Conservation (phyloP, 2,113 vertebrate species). For the Callithrix jacchus region DNA sequence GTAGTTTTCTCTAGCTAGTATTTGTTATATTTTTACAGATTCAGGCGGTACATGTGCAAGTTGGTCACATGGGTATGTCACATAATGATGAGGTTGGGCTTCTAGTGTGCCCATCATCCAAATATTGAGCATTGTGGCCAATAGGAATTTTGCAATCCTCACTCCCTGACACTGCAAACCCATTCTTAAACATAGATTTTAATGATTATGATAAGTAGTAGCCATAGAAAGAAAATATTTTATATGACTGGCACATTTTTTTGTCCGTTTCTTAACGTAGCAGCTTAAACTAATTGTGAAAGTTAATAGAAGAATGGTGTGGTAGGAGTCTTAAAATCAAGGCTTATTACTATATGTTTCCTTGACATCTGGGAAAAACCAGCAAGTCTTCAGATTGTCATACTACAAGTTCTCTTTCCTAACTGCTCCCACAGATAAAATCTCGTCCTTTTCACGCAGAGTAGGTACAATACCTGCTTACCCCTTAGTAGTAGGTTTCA, state of each 20-base stretch:
- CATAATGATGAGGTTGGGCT: too few relatives aligned
- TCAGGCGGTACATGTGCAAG: too few relatives aligned
- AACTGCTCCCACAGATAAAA: too few relatives aligned
- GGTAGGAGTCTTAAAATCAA: background rate
- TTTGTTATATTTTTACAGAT: too few relatives aligned
- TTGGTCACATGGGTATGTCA: too few relatives aligned
- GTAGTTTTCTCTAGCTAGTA: too few relatives aligned
- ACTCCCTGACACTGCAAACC: too few relatives aligned
- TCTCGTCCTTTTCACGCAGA: background rate
- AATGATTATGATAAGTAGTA: background rate
- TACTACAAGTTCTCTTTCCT: background rate
- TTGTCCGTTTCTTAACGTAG: background rate
- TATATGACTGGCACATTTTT: background rate
- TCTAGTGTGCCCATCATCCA: too few relatives aligned
- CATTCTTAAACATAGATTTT: background rate
- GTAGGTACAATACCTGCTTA: background rate
- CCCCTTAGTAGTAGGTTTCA: background rate
- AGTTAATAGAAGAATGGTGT: background rate
- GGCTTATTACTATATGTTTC: too few relatives aligned
- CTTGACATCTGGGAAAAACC: background rate
- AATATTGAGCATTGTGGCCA: too few relatives aligned
- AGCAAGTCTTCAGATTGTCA: too few relatives aligned
- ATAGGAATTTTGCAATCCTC: too few relatives aligned
- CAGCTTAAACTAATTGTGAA: background rate
- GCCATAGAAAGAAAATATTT: background rate